Base-by-base conservation (phyloP, 2,888 invertebrate genomes). In the Hymenopus coronatus region DNA sequence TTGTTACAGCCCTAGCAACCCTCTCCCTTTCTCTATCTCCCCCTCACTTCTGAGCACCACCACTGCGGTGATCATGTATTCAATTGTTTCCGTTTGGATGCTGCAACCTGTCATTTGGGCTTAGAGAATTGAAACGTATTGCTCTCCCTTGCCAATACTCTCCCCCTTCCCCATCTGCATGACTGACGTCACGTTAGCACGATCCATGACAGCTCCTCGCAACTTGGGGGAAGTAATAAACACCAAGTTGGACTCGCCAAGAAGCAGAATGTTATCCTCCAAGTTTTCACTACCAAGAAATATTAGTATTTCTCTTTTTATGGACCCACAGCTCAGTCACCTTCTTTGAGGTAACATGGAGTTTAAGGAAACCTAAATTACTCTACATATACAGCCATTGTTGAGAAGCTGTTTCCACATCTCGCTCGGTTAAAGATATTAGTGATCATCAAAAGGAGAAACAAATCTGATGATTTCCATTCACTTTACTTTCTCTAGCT, bases 91-190 rank as follows among this genome's bases (percentile, higher is more conserved):
- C 88, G 88, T 88, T 88, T 84, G 54, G 84, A 83, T 84, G 83
- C 83, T 28, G 46, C 83, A 84, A 54, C 54, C 84, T 88, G 84
- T 88, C 88, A 84, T 84, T 88, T 88, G 88, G 84, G 88, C 83
- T 88, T 88, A 88, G 84, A 84, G 88, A 88, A 84, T 83, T 54
- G 88, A 88, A 88, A 88, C 88, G 88, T 84, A 88, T 88, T 88
- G 88, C 83, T 33, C 40, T 54, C 88, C 88, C 88, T 30, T 54
- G 88, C 28, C 54, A 84, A 83, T 84, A 88, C 84, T 2, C 12
- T 27, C 27, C 54, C 25, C 54, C 83, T 1, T 1, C 83, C 46
- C 30, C 28, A 28, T 12, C 33, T 20, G 84, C 84, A 87, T 87
- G 81, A 87, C 15, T 70, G 54, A 70, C 54, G 54, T 70, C 54